Conservation (phyloP, 2,797 vertebrate genomes). For the Alauda arvensis region DNA sequence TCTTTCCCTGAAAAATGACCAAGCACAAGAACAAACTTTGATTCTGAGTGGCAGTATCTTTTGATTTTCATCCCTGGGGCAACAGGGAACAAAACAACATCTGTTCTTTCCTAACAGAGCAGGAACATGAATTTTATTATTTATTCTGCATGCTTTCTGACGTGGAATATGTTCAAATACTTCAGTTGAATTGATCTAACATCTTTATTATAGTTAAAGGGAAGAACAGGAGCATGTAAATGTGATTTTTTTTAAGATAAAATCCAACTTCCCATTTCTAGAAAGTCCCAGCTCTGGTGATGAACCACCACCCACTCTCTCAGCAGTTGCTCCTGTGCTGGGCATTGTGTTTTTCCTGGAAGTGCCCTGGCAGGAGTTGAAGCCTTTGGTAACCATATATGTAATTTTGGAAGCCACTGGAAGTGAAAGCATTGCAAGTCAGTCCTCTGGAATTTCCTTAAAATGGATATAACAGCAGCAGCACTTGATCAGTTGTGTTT, state of each 20-base stretch:
- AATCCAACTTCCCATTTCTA: not conserved
- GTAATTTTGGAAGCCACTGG: not conserved
- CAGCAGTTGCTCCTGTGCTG: not conserved
- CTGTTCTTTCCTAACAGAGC: not conserved
- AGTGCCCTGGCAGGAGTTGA: not conserved
- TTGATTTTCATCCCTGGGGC: not conserved
- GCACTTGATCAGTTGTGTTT: not conserved
- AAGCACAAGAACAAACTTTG: not conserved
- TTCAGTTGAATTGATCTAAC: not conserved
- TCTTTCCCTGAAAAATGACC: not conserved
- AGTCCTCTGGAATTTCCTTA: conserved; percentile 44
- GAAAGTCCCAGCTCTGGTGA: not conserved
- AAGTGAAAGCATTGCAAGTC: not conserved
- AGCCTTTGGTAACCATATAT: not conserved
- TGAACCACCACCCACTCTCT: not conserved
- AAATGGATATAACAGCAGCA: conserved; percentile 26
- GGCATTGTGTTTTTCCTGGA: not conserved
- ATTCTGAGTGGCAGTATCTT: not conserved
- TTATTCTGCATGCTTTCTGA: not conserved
- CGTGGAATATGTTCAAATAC: not conserved
- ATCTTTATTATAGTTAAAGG: not conserved
- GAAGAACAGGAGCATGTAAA: not conserved
- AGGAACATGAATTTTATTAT: not conserved
- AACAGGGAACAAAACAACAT: not conserved
- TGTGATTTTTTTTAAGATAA: not conserved